Evolutionary conservation across 2,888 invertebrate genomes (phyloP), one percentile per base, ranked within the genome.

Genomic region (Eilema sororculum): DNA sequence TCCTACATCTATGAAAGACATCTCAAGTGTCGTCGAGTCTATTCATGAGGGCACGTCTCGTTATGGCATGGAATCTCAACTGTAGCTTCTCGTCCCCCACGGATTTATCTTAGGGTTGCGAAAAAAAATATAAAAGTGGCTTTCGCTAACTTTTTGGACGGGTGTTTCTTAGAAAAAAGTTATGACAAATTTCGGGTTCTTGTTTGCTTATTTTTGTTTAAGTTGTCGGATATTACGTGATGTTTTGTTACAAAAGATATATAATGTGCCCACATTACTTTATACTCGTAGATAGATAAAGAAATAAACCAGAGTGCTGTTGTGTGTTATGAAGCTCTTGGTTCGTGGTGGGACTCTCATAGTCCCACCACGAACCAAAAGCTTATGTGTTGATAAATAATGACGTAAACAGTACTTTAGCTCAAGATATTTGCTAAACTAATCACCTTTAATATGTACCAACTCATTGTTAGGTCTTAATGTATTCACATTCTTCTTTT

Each of bases 1-100:
- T 62, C 68, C 68, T 78, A 72, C 77, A 78, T 83, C 78, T 72
- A 66, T 74, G 73, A 57, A 57, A 65, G 65, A 73, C 74, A 80
- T 79, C 81, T 87, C 78, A 73, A 89, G 88, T 84, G 79, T 75
- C 73, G 82, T 78, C 79, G 63, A 80, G 79, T 80, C 87, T 85
- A 87, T 88, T 88, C 88, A 89, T 81, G 79, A 75, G 80, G 79
- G 84, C 84, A 86, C 84, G 86, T 84, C 81, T 84, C 82, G 78
- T 84, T 83, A 79, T 76, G 74, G 67, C 73, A 65, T 76, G 73
- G 76, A 75, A 78, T 77, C 73, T 67, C 65, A 70, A 72, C 69
- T 69, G 71, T 67, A 62, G 67, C 64, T 72, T 71, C 69, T 69
- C 72, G 64, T 73, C 72, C 71, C 67, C 71, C 33, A 41, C 58